Percentiles rank a stretch among this genome's conserved stretches.
phyloP scores from a whole-genome alignment of 2,888 invertebrate genomes.

The Glomeris marginata region DNA sequence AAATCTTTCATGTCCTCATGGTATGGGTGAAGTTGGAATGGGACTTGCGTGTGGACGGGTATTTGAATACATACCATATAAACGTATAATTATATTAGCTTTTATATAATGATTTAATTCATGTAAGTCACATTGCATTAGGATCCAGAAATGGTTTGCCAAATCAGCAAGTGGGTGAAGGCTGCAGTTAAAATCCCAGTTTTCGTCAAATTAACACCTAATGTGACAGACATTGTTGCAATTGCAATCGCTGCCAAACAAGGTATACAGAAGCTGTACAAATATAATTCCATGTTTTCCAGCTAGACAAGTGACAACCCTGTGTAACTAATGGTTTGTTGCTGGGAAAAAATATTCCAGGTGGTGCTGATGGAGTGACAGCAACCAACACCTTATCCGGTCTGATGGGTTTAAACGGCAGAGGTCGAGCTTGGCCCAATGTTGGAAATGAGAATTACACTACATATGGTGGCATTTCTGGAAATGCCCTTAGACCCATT shows the following conservation, averaged over 20 bases:
- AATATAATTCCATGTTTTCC: neutral
- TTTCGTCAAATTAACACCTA: constrained; percentile 94
- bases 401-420: constrained; percentile 67
- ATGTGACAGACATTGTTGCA: constrained; percentile 80
- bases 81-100: neutral
- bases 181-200: constrained; percentile 78
- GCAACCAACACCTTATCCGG: constrained; percentile 97
- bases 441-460: constrained; percentile 64
- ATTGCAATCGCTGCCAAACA: constrained; percentile 82
- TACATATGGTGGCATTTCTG: constrained; percentile 87
- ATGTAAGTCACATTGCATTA: constrained; percentile 25
- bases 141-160: constrained; percentile 71
- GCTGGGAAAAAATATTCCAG: constrained; percentile 32
- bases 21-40: constrained; percentile 98
- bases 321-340: too few relatives aligned
- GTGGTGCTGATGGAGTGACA: constrained; percentile 85
- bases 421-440: constrained; percentile 81
- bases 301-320: neutral
- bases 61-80: constrained; percentile 13
- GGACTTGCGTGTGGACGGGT: constrained; percentile 96
- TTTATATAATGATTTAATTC: neutral
- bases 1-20: constrained; percentile 95
- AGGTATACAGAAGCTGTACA: too few relatives aligned
- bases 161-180: constrained; percentile 83
- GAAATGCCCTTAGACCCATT: constrained; percentile 89